Evolutionary conservation across 1,140 invertebrate genomes (phyloP).

Genomic region (Lasioglossum albipes): DNA sequence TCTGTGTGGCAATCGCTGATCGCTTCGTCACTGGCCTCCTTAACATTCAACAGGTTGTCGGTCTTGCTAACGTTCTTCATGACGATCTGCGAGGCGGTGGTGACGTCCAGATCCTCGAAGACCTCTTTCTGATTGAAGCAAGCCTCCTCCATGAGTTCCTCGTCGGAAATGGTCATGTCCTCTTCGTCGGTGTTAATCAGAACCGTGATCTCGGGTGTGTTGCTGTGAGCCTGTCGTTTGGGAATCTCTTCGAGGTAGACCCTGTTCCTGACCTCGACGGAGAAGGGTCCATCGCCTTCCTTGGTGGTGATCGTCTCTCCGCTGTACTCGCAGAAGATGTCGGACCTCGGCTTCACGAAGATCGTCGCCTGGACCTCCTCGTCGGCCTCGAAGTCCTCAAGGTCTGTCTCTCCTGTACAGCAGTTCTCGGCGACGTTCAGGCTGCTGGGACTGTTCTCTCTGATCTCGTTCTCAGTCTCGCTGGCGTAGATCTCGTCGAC

Average conservation of each 20-base stretch:
- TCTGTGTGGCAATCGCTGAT: slow-evolving; percentile 75
- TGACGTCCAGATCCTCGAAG: slow-evolving; percentile 67
- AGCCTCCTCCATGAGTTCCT: slow-evolving; percentile 43
- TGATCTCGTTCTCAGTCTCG: slow-evolving; percentile 68
- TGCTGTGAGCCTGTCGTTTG: neutral
- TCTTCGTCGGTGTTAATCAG: slow-evolving; percentile 74
- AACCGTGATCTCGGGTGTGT: slow-evolving; percentile 59
- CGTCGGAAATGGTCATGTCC: slow-evolving; percentile 74
- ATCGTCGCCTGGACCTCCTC: slow-evolving; percentile 66
- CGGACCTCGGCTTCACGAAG: slow-evolving; percentile 60
- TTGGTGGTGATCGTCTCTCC: slow-evolving; percentile 77
- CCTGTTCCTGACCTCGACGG: slow-evolving; percentile 74
- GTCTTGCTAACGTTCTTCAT: slow-evolving; percentile 75
- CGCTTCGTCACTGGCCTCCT: slow-evolving; percentile 59
- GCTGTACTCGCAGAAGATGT: slow-evolving; percentile 72
- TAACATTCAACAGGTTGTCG: slow-evolving; percentile 66
- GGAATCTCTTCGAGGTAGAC: slow-evolving; percentile 65
- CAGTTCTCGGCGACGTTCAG: slow-evolving; percentile 52
- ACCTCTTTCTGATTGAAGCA: slow-evolving; percentile 60
- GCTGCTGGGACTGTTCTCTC: slow-evolving; percentile 26
- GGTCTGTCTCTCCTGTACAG: slow-evolving; percentile 72
- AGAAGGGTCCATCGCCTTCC: slow-evolving; percentile 78
- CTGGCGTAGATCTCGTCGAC: slow-evolving; percentile 76
- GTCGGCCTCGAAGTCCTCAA: slow-evolving; percentile 75
- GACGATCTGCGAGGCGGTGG: slow-evolving; percentile 71